phyloP scores from a whole-genome alignment of 1,140 invertebrate species.

The Papilio aristodemus region DNA sequence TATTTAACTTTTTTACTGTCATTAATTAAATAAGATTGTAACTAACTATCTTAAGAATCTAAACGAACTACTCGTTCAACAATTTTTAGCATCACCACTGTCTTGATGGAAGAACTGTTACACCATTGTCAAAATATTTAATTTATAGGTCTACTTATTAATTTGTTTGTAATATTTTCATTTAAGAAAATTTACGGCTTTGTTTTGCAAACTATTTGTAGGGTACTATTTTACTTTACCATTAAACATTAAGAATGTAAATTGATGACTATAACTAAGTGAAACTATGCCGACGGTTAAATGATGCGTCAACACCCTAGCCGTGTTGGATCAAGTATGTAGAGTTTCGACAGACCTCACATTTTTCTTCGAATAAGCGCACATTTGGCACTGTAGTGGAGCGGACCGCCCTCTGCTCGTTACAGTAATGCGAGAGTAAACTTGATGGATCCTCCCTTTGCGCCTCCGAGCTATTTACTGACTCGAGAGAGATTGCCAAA shows the following conservation, averaged over 20 bases:
- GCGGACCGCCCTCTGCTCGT: slow-evolving; percentile 41
- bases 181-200: background rate
- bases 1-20: too few relatives aligned
- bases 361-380: slow-evolving; percentile 41
- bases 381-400: slow-evolving; percentile 36
- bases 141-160: background rate
- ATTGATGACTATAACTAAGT: background rate
- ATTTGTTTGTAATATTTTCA: background rate
- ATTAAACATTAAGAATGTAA: background rate
- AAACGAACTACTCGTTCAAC: too few relatives aligned
- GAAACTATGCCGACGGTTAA: background rate
- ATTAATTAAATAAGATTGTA: too few relatives aligned
- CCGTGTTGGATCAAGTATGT: background rate
- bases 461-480: slow-evolving; percentile 25
- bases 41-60: too few relatives aligned
- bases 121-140: background rate
- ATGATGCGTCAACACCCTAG: background rate
- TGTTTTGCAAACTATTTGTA: background rate
- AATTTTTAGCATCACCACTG: too few relatives aligned
- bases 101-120: background rate
- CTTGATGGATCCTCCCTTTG: slow-evolving; percentile 54
- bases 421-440: slow-evolving; percentile 61
- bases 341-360: slow-evolving; percentile 4
- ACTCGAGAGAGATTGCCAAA: slow-evolving; percentile 22
- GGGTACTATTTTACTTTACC: background rate